These are phyloP conservation scores for Polia nebulosa DNA, from an alignment of 2,888 invertebrate genomes.

Conservation along the genomic window DNA sequence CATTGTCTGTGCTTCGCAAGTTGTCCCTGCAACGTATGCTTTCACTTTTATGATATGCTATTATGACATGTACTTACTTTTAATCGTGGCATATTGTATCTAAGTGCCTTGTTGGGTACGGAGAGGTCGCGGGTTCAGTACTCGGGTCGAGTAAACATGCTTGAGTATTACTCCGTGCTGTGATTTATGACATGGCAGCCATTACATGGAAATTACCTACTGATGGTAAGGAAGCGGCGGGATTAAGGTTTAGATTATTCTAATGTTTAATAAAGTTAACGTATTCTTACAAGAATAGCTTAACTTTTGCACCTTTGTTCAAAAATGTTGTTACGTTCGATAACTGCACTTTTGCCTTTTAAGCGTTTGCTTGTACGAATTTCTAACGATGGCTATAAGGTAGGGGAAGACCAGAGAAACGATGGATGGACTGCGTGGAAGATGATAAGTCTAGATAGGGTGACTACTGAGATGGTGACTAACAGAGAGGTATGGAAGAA, in stretches of 20 bases:
- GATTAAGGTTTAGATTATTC: constrained; percentile 38
- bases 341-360: constrained; percentile 25
- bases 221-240: constrained; percentile 47
- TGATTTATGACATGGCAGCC: constrained; percentile 63
- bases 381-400: not conserved
- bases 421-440: not conserved
- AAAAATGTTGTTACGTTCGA: constrained; percentile 17
- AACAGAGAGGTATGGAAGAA: not conserved
- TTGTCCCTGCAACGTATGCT: constrained; percentile 65
- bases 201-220: constrained; percentile 62
- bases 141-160: constrained; percentile 68
- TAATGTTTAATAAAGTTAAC: constrained; percentile 41
- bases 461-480: not conserved
- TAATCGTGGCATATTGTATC: constrained; percentile 68
- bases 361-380: not conserved
- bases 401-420: not conserved
- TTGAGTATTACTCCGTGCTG: constrained; percentile 60
- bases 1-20: constrained; percentile 69
- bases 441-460: not conserved
- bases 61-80: constrained; percentile 69
- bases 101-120: constrained; percentile 68
- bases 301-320: constrained; percentile 46
- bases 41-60: constrained; percentile 69
- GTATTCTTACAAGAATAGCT: constrained; percentile 17
- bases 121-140: constrained; percentile 65